Evolutionary conservation across 2,888 invertebrate species (phyloP), one percentile per base, ranked within the genome.

Genomic region (Ganaspis brasiliensis): DNA sequence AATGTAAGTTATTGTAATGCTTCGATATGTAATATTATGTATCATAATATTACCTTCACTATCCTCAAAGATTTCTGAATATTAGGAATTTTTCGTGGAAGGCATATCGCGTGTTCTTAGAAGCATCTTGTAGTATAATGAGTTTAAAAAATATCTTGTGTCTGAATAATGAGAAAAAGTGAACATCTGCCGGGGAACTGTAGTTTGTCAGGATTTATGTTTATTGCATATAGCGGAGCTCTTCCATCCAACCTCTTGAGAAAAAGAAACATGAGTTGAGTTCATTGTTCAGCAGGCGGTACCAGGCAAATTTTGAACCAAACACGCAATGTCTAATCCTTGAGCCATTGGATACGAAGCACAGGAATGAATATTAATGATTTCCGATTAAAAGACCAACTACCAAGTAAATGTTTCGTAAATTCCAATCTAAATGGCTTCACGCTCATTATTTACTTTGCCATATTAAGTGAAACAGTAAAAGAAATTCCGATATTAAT

Each of bases 161-260:
- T 16, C 52, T 63, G 37, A 8, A 63, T 63, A 40, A 40, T 63
- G 35, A 63, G 19, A 14, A 63, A 63, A 37, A 63, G 37, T 63
- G 40, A 37, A 14, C 63, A 63, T 63, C 40, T 40, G 63, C 21
- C 21, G 21, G 21, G 21, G 40, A 63, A 37, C 9, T 63, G 14
- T 21, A 63, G 21, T 63, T 63, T 40, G 52, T 63, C 21, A 63
- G 37, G 63, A 63, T 63, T 63, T 63, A 63, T 40, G 63, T 63
- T 63, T 63, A 63, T 63, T 40, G 56, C 26, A 12, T 56, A 26
- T 56, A 56, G 26, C 56, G 52, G 8, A 52, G 19, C 14, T 45
- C 67, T 40, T 67, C 24, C 14, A 45, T 67, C 67, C 0, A 45
- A 40, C 45, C 45, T 45, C 67, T 45, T 67, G 45, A 45, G 67